These are phyloP conservation scores for Cancer borealis DNA, from an alignment of 2,888 invertebrate genomes.

Conservation along the genomic window DNA sequence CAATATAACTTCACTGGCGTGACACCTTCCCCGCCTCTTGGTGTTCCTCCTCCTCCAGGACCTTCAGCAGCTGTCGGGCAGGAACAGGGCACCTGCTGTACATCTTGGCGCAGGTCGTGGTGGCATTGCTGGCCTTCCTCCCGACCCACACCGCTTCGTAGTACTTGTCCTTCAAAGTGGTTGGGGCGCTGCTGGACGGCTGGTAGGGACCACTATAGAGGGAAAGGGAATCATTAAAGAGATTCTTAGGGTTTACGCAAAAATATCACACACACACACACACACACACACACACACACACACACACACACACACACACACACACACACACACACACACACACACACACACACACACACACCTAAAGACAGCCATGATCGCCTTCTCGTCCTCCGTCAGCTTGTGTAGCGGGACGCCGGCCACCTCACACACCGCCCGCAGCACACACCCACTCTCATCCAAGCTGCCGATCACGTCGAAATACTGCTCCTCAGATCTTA, in stretches of 20 bases:
- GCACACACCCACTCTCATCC: constrained; percentile 48
- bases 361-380: constrained; percentile 51
- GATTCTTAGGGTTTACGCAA: neutral
- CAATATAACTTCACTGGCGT: neutral
- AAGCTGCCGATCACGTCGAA: constrained; percentile 43
- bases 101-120: constrained; percentile 16
- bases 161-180: neutral
- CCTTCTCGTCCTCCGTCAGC: constrained; percentile 39
- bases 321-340: constrained; percentile 11
- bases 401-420: neutral
- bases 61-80: constrained; percentile 13
- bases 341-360: constrained; percentile 34
- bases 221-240: neutral
- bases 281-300: neutral
- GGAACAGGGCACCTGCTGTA: constrained; percentile 49
- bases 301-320: constrained; percentile 9
- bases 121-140: neutral
- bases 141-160: constrained; percentile 47
- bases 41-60: neutral
- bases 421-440: constrained; percentile 56
- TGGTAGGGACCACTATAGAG: neutral
- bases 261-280: neutral
- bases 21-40: neutral
- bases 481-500: neutral
- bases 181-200: neutral